These are phyloP conservation scores for Stercorarius parasiticus DNA, from an alignment of 2,113 vertebrate species.

Conservation along the genomic window DNA sequence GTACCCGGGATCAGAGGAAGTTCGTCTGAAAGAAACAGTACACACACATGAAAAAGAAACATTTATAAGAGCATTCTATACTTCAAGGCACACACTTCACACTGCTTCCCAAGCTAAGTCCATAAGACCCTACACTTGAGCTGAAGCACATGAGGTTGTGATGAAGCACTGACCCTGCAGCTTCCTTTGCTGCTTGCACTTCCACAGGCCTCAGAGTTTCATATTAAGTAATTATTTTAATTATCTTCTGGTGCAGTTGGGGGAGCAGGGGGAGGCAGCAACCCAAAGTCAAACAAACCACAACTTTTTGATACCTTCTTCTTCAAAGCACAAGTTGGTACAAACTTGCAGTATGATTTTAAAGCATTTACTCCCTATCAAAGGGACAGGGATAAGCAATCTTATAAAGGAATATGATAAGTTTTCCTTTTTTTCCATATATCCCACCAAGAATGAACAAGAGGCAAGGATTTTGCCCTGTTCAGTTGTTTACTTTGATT, in stretches of 20 bases:
- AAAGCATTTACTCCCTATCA: not conserved
- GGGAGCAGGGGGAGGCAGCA: fast-evolving
- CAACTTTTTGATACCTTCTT: not conserved
- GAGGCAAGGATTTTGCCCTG: not conserved
- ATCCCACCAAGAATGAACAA: not conserved
- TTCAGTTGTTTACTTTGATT: not conserved
- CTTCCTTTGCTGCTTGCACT: not conserved
- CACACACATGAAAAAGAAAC: not conserved
- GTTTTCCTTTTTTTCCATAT: not conserved
- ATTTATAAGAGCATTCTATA: not conserved
- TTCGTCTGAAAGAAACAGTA: not conserved
- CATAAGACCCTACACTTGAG: not conserved
- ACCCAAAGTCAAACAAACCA: not conserved
- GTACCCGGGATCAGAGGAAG: not conserved
- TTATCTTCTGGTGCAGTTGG: not conserved
- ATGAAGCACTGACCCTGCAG: not conserved
- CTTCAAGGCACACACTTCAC: not conserved
- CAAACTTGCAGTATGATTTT: not conserved
- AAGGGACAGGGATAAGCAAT: not conserved
- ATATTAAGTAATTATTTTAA: not conserved
- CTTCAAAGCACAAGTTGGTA: not conserved
- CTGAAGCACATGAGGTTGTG: not conserved
- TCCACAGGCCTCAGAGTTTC: not conserved
- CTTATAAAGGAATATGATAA: fast-evolving
- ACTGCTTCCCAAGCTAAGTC: not conserved